A percentile compares a stretch with the other conserved stretches of the same genome.
These are phyloP conservation scores for Drosophila mimica DNA, from an alignment of 2,888 invertebrate genomes.

Conservation along the genomic window DNA sequence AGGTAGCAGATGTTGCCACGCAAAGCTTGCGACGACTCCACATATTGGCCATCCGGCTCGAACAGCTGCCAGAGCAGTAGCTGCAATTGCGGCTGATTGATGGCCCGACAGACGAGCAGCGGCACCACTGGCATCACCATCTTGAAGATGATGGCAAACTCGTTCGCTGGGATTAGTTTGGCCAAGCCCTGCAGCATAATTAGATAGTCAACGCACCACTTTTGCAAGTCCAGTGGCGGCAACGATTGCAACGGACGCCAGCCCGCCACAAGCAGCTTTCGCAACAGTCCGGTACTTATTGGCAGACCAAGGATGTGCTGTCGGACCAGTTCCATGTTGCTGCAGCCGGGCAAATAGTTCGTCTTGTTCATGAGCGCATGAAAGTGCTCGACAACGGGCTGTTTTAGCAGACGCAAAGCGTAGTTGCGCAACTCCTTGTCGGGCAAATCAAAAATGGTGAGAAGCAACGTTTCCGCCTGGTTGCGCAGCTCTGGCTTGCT, in stretches of 20 bases:
- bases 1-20: conserved; percentile 80
- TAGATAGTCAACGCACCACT: conserved; percentile 74
- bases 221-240: conserved; percentile 35
- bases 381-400: conserved; percentile 74
- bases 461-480: conserved; percentile 69
- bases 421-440: conserved; percentile 57
- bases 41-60: conserved; percentile 71
- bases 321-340: conserved; percentile 55
- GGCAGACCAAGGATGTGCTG: conserved; percentile 81
- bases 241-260: conserved; percentile 22
- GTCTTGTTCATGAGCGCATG: conserved; percentile 79
- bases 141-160: conserved; percentile 62
- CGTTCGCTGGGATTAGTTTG: conserved; percentile 62
- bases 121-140: conserved; percentile 76
- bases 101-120: conserved; percentile 65
- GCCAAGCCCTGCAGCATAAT: conserved; percentile 77
- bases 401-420: conserved; percentile 63
- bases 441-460: conserved; percentile 70
- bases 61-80: conserved; percentile 67
- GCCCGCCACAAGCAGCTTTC: conserved; percentile 63
- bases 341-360: conserved; percentile 59
- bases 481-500: conserved; percentile 56
- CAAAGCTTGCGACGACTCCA: conserved; percentile 66
- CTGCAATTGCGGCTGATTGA: conserved; percentile 34
- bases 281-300: conserved; percentile 71